Conservation (phyloP, 2,797 vertebrate genomes). For the Oreochromis mossambicus region DNA sequence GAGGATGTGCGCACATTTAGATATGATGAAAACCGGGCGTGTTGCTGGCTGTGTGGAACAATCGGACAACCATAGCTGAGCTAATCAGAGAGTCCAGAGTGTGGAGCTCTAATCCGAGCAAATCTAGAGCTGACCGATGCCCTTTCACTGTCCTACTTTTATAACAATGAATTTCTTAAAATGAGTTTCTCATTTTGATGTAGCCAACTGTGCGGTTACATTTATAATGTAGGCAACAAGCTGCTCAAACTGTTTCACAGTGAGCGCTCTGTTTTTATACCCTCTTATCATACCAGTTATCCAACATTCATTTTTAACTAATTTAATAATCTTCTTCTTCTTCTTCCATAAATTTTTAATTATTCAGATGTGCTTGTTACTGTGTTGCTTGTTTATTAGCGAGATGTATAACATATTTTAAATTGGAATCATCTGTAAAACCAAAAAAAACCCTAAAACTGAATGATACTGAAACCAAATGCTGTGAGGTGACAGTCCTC, state of each 20-base stretch:
- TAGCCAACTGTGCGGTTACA: accelerated
- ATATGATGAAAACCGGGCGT: neutral
- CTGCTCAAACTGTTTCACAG: neutral
- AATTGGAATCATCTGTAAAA: neutral
- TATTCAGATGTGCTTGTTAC: neutral
- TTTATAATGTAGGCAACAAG: neutral
- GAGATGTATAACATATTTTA: neutral
- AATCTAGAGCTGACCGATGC: neutral
- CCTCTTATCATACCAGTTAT: neutral
- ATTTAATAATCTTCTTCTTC: neutral
- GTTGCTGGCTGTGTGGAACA: neutral
- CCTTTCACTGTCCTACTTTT: neutral
- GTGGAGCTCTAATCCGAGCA: neutral
- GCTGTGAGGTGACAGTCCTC: neutral
- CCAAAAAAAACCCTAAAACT: neutral
- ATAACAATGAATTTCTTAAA: neutral
- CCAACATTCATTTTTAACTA: neutral
- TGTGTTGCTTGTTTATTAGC: neutral
- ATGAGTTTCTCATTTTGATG: neutral
- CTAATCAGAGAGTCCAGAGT: neutral
- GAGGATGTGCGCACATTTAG: neutral
- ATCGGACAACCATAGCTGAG: neutral
- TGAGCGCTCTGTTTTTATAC: neutral
- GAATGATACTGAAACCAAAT: neutral
- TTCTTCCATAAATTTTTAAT: neutral